These are phyloP conservation scores for Pomatorhinus ruficollis DNA, from an alignment of 2,113 vertebrate species.

Conservation along the genomic window DNA sequence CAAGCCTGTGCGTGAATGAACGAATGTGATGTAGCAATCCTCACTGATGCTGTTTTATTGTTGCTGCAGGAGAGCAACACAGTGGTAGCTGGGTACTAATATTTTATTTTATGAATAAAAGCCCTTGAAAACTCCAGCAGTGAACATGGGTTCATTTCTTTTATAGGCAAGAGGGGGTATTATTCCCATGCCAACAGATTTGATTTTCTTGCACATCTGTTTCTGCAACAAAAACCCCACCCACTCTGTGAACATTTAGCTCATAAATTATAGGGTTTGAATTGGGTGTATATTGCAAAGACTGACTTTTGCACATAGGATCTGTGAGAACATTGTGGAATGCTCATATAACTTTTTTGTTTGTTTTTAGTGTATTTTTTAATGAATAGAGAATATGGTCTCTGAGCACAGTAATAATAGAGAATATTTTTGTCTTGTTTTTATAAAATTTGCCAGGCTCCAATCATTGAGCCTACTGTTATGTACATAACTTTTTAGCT, in stretches of 20 bases:
- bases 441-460: conserved; percentile 64
- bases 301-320: conserved; percentile 46
- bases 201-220: conserved; percentile 72
- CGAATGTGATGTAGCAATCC: neutral
- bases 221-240: conserved; percentile 59
- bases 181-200: conserved; percentile 69
- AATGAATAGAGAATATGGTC: conserved; percentile 66
- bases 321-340: conserved; percentile 66
- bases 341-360: conserved; percentile 61
- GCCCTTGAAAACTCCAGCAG: conserved; percentile 61
- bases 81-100: conserved; percentile 57
- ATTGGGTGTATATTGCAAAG: conserved; percentile 63
- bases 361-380: conserved; percentile 64
- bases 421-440: conserved; percentile 65
- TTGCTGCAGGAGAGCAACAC: conserved; percentile 57
- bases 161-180: conserved; percentile 60
- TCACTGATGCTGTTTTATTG: conserved; percentile 57
- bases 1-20: conserved; percentile 11
- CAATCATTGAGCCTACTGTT: conserved; percentile 57
- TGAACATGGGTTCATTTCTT: conserved; percentile 68
- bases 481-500: conserved; percentile 61
- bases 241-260: conserved; percentile 63
- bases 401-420: conserved; percentile 64
- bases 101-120: conserved; percentile 71
- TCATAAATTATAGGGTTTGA: conserved; percentile 70